Evolutionary conservation across 2,797 vertebrate genomes (phyloP).

Genomic region (Chromis chromis): DNA sequence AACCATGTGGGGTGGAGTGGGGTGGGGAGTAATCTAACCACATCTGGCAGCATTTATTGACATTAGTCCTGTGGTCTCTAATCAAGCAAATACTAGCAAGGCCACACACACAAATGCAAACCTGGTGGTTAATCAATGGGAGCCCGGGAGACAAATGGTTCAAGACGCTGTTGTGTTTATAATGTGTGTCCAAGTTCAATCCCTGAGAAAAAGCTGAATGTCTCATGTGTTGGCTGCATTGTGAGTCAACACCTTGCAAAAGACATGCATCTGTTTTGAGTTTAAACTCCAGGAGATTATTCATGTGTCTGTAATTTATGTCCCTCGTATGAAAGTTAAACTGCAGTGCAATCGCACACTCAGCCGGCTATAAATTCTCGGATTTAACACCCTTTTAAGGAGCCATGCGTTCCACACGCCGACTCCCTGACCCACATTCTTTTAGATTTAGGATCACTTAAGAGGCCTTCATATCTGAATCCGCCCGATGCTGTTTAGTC

Average conservation of each 20-base stretch:
- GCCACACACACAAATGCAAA: conserved; percentile 58
- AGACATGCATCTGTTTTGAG: conserved; percentile 15
- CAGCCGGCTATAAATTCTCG: conserved; percentile 26
- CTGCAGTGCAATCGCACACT: conserved; percentile 42
- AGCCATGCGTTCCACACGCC: conserved; percentile 12
- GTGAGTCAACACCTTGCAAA: conserved; percentile 31
- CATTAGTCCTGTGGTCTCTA: conserved; percentile 68
- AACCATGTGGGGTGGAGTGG: conserved; percentile 59
- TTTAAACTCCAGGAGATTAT: conserved; percentile 18
- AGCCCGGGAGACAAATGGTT: conserved; percentile 6
- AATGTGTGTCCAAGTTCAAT: conserved; percentile 39
- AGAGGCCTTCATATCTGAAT: conserved; percentile 24
- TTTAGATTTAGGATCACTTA: conserved; percentile 57
- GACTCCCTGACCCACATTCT: conserved; percentile 29
- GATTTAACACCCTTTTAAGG: conserved; percentile 47
- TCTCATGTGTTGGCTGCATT: conserved; percentile 5
- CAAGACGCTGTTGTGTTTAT: conserved; percentile 5
- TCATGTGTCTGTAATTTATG: conserved; percentile 36
- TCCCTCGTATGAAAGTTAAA: conserved; percentile 17
- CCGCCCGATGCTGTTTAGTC: conserved; percentile 38
- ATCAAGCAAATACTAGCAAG: conserved; percentile 72
- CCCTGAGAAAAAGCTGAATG: neutral
- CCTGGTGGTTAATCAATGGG: conserved; percentile 15
- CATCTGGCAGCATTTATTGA: conserved; percentile 81
- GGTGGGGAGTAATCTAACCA: conserved; percentile 39